Evolutionary conservation across 1,140 invertebrate species (phyloP).

Genomic region (Diabrotica virgifera): DNA sequence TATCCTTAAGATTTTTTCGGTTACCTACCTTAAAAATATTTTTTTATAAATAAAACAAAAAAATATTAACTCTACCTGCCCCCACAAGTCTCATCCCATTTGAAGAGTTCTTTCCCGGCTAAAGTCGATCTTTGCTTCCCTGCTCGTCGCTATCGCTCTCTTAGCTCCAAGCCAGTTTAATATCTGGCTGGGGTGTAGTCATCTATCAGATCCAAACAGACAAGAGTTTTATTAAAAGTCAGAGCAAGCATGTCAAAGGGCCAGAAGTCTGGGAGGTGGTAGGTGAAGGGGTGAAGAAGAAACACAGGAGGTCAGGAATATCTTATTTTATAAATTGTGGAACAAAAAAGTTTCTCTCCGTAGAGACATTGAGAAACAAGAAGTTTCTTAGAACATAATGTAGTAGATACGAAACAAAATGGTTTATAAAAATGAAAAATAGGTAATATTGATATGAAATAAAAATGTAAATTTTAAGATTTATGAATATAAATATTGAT

Average conservation of each 20-base stretch:
- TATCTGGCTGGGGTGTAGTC: conserved; percentile 51
- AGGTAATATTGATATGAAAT: too few relatives aligned
- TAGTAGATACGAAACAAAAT: too few relatives aligned
- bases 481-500: too few relatives aligned
- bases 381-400: too few relatives aligned
- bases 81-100: not conserved
- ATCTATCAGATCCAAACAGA: conserved; percentile 49
- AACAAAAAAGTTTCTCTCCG: not conserved
- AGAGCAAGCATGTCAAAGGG: conserved; percentile 48
- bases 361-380: not conserved
- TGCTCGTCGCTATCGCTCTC: conserved; percentile 21
- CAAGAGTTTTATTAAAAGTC: conserved; percentile 35
- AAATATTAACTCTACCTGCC: not conserved
- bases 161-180: conserved; percentile 44
- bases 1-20: too few relatives aligned
- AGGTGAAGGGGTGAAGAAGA: conserved; percentile 18
- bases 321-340: not conserved
- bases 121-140: conserved; percentile 34
- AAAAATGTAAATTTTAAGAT: too few relatives aligned
- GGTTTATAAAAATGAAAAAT: too few relatives aligned
- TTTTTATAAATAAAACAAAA: not conserved
- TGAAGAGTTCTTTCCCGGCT: conserved; percentile 23
- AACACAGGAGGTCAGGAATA: not conserved
- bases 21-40: not conserved
- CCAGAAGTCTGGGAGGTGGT: conserved; percentile 26